A percentile compares a stretch with the other conserved stretches of the same genome.
phyloP scores from a whole-genome alignment of 2,888 invertebrate species.

The Aporophyla nigra region DNA sequence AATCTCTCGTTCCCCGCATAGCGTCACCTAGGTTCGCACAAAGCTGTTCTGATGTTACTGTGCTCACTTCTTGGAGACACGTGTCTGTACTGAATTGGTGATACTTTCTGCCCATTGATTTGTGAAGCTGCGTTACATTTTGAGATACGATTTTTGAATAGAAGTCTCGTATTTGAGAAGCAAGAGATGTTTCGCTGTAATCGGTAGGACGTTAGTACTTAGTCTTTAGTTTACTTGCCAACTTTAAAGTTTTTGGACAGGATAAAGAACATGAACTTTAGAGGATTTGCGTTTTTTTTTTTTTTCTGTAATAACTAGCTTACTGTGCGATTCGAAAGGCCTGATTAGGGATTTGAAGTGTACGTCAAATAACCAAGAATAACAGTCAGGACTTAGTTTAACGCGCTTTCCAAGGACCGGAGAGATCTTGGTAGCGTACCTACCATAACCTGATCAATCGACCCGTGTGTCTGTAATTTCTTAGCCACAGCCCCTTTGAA shows the following conservation, averaged over 20 bases:
- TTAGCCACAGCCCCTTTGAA: too few relatives aligned
- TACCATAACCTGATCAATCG: too few relatives aligned
- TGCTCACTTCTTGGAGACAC: slow-evolving; percentile 42
- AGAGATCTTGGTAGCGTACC: too few relatives aligned
- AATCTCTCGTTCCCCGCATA: slow-evolving; percentile 42
- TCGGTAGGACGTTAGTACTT: neutral
- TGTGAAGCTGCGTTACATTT: slow-evolving; percentile 25
- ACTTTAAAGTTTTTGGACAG: neutral
- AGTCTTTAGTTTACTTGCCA: neutral
- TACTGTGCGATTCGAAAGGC: neutral
- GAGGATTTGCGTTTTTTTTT: neutral
- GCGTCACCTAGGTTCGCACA: slow-evolving; percentile 16
- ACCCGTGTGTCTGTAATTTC: too few relatives aligned
- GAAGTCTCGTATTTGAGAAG: neutral
- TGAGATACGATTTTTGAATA: slow-evolving; percentile 6
- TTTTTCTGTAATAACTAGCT: too few relatives aligned
- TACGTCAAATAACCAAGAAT: neutral
- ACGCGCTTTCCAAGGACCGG: too few relatives aligned
- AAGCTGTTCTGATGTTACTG: slow-evolving; percentile 45
- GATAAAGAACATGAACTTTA: neutral
- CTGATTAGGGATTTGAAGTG: neutral
- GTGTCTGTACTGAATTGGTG: slow-evolving; percentile 39
- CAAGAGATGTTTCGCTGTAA: neutral
- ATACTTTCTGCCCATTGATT: slow-evolving; percentile 42
- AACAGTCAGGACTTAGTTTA: too few relatives aligned